Evolutionary conservation across 2,113 vertebrate genomes (phyloP).

Genomic region (Miniopterus natalensis): DNA sequence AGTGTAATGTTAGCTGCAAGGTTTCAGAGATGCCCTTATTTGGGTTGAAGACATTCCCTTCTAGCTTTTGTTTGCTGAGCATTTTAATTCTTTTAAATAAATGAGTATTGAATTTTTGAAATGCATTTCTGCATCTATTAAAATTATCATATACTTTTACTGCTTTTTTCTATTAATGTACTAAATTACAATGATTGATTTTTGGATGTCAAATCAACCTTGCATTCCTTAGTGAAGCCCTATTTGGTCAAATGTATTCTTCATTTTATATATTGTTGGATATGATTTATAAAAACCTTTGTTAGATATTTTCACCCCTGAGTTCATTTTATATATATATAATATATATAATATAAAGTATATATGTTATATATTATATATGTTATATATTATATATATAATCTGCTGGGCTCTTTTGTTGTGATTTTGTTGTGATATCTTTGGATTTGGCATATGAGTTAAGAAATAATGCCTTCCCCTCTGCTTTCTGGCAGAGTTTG

Average conservation of each 20-base stretch:
- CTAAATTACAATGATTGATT: background rate
- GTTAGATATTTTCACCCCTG: background rate
- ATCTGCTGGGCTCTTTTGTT: background rate
- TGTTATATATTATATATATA: background rate
- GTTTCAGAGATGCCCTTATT: background rate
- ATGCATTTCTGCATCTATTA: background rate
- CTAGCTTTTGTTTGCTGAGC: background rate
- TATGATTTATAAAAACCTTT: background rate
- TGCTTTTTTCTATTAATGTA: background rate
- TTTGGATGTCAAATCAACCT: background rate
- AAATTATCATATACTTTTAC: background rate
- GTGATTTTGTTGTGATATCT: background rate
- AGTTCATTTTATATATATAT: background rate
- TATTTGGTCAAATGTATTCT: background rate
- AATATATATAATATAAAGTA: background rate
- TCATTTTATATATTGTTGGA: background rate
- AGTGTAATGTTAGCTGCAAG: background rate
- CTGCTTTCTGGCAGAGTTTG: background rate
- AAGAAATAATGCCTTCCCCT: background rate
- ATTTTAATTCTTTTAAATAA: background rate
- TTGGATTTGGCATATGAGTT: background rate
- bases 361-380: too few relatives aligned
- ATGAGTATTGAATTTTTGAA: conserved; percentile 14
- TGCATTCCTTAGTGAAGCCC: background rate
- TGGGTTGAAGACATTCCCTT: background rate